Base-by-base conservation (phyloP, 2,888 invertebrate species). In the Agrilus biguttatus region DNA sequence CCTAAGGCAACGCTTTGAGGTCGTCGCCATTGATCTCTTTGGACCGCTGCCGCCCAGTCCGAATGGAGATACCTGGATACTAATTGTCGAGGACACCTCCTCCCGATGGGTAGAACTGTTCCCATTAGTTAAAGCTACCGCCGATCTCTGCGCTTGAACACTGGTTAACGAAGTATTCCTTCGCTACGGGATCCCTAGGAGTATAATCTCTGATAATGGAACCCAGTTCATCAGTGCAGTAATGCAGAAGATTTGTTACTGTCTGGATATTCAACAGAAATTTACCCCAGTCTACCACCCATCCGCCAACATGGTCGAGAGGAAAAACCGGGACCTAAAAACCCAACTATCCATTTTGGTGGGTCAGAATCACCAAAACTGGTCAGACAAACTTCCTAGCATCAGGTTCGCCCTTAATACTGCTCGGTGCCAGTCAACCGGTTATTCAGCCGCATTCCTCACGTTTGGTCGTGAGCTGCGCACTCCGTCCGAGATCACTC, bases 401-500 rank as follows among this genome's bases (percentile, higher is more conserved):
- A 58, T 65, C 1, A 46, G 64, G 0, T 67, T 65, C 41, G 59
- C 62, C 0, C 60, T 65, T 55, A 66, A 66, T 36, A 56, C 60
- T 0, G 52, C 55, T 1, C 35, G 23, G 6, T 55, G 56, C 35
- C 47, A 52, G 36, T 46, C 49, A 7, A 63, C 62, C 3, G 54
- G 56, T 1, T 51, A 46, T 23, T 50, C 59, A 1, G 51, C 62
- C 3, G 61, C 63, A 0, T 62, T 51, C 33, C 37, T 63, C 2
- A 63, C 57, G 8, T 55, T 54, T 14, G 64, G 55, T 0, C 43
- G 62, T 40, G 60, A 65, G 45, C 37, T 64, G 1, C 45, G 63
- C n/a, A 56, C 57, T 1, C 40, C 53, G 1, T 54, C 55, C 44
- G 63, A 63, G 32, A 53, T 55, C 7, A 33, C 46, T 6, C 47